These are phyloP conservation scores for Ormyrus thymus DNA, from an alignment of 2,888 invertebrate species.

Conservation along the genomic window DNA sequence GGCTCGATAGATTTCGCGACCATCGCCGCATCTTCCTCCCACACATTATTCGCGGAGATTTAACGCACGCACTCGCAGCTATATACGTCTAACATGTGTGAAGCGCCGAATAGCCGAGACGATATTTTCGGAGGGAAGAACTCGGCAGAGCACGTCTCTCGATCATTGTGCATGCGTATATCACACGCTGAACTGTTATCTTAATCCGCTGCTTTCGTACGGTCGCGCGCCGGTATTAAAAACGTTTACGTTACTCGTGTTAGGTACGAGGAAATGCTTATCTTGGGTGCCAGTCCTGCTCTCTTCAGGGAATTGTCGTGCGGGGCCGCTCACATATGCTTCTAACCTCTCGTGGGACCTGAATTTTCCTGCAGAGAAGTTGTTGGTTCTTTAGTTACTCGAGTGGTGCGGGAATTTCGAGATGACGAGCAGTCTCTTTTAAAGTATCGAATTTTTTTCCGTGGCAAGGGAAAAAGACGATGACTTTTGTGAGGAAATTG, in stretches of 20 bases:
- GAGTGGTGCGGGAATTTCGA: too few species aligned
- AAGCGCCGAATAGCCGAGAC: neutral
- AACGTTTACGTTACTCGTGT: slow-evolving; percentile 24
- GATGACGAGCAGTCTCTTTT: too few species aligned
- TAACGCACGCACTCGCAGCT: neutral
- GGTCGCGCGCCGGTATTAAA: slow-evolving; percentile 28
- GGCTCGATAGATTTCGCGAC: slow-evolving; percentile 32
- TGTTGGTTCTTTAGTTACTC: too few species aligned
- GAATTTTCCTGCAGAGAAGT: too few species aligned
- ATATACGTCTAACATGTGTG: neutral
- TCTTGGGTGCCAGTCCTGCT: neutral
- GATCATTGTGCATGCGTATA: neutral
- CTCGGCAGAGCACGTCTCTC: neutral
- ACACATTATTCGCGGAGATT: neutral
- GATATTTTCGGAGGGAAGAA: neutral
- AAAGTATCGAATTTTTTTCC: too few species aligned
- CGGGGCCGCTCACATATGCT: neutral
- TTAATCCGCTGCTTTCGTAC: neutral
- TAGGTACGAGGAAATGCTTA: neutral
- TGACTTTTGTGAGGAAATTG: too few species aligned
- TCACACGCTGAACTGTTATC: neutral
- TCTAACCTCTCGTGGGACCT: too few species aligned
- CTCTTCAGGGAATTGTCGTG: neutral
- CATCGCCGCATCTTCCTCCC: neutral
- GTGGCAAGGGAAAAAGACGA: too few species aligned